Evolutionary conservation across 2,113 vertebrate species (phyloP), one percentile per base, ranked within the genome.

Genomic region (Ceuthmochares aereus): DNA sequence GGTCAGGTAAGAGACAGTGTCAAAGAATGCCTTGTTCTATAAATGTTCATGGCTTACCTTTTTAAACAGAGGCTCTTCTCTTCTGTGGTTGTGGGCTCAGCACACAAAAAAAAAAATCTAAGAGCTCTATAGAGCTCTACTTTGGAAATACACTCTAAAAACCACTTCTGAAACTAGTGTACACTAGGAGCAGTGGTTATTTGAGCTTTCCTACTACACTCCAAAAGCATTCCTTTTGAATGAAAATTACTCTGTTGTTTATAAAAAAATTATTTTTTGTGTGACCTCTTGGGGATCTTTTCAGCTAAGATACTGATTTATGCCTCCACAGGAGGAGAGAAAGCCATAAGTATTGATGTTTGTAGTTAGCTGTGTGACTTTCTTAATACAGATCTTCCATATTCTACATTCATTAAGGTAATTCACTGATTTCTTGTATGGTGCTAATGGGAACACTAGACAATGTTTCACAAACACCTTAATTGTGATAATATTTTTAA

Each of bases 11-110:
- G 91, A 96, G 82, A 73, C 7, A 72, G 49, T 95, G 59, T 91
- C 82, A 92, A 96, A 90, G 87, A 94, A 85, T 97, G 74, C 88
- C 81, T 94, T 94, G 84, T 91, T 89, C 93, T 96, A 9, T 87
- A 58, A 89, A 76, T 82, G 74, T 84, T 91, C 84, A 84, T 87
- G 89, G 70, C 84, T 95, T 94, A 91, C 81, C 25, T 93, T 93
- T 63, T 85, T 40, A 76, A 95, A 85, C 63, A 80, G 76, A 95
- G 64, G 29, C 95, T 97, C 92, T 96, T 97, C 83, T 97, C 92
- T 86, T 94, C 94, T 95, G 79, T 96, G 93, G 89, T 93, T 91
- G 94, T 94, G 87, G 89, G 93, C 87, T 96, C 87, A 91, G 59
- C 74, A 83, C 85, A 74, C 67, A 82, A 52, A 87, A 87, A n/a